phyloP scores from a whole-genome alignment of 2,113 vertebrate species.

The Tragelaphus buxtoni region DNA sequence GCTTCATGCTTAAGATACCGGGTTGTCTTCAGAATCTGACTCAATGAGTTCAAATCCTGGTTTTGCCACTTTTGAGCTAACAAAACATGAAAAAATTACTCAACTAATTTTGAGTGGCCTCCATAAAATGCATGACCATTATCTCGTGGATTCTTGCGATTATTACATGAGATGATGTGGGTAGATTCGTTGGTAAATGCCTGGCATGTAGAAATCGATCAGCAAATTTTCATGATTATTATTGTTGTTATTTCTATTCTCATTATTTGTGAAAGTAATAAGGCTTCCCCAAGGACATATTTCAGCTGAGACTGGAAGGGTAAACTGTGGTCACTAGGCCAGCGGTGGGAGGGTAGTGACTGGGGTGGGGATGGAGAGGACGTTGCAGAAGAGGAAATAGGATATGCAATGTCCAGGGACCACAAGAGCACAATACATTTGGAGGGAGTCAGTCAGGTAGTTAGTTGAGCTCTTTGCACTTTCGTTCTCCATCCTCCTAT shows the following conservation, averaged over 20 bases:
- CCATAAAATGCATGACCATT: background rate
- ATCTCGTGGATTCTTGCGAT: background rate
- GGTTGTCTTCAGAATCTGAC: background rate
- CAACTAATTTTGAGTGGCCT: background rate
- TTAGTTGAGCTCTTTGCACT: background rate
- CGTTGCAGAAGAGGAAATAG: background rate
- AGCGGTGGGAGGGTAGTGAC: rapidly evolving
- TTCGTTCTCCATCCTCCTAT: background rate
- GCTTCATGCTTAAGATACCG: background rate
- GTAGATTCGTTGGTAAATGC: background rate
- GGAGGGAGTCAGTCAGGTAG: background rate
- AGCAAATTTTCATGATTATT: background rate
- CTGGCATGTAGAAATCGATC: background rate
- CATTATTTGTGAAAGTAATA: background rate
- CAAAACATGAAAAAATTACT: background rate
- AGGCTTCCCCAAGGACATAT: background rate
- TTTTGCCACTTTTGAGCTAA: background rate
- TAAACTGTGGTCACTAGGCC: background rate
- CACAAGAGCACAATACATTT: too few relatives aligned
- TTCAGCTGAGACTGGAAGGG: background rate
- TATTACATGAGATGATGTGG: background rate
- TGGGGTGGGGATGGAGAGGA: background rate
- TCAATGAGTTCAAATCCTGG: background rate
- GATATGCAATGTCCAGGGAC: background rate
- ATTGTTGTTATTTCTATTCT: background rate